These are phyloP conservation scores for Argentina silus DNA, from an alignment of 2,797 vertebrate genomes.

Conservation along the genomic window DNA sequence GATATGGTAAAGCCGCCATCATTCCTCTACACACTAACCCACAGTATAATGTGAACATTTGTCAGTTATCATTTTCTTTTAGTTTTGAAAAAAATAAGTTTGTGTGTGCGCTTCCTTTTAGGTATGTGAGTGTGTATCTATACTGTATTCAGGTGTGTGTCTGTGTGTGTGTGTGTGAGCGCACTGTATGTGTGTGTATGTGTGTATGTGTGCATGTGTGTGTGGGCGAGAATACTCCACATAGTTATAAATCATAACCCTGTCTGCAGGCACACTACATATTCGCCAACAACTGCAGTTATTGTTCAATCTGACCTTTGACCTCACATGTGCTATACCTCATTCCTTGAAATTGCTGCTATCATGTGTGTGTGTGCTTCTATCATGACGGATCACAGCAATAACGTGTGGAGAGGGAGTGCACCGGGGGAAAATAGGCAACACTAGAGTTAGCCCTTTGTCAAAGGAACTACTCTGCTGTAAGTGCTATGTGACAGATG, in stretches of 20 bases:
- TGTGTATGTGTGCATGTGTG: not conserved
- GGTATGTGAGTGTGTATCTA: not conserved
- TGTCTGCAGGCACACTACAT: conserved; percentile 18
- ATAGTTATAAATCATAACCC: conserved; percentile 40
- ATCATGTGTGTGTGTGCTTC: conserved; percentile 13
- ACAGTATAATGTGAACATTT: no score
- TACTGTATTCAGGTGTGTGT: not conserved
- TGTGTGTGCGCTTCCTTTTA: conserved; percentile 5
- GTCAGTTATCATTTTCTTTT: no score
- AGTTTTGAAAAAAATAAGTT: not conserved
- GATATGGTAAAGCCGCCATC: no score
- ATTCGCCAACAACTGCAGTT: conserved; percentile 36
- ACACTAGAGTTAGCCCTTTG: conserved; percentile 17
- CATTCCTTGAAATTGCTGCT: conserved; percentile 42
- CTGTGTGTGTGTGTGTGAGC: not conserved
- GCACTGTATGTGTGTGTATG: not conserved
- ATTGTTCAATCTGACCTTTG: conserved; percentile 55
- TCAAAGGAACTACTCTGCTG: conserved; percentile 40
- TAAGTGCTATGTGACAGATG: conserved; percentile 22
- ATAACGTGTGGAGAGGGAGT: conserved; percentile 10
- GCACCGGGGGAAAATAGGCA: conserved; percentile 9
- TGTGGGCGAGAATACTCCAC: conserved; percentile 7
- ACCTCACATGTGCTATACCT: conserved; percentile 57
- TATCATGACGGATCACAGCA: conserved; percentile 13
- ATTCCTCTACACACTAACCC: no score